Percentiles rank a stretch among this genome's conserved stretches.
Conservation (phyloP, 2,797 vertebrate species). For the Euthynnus affinis region DNA sequence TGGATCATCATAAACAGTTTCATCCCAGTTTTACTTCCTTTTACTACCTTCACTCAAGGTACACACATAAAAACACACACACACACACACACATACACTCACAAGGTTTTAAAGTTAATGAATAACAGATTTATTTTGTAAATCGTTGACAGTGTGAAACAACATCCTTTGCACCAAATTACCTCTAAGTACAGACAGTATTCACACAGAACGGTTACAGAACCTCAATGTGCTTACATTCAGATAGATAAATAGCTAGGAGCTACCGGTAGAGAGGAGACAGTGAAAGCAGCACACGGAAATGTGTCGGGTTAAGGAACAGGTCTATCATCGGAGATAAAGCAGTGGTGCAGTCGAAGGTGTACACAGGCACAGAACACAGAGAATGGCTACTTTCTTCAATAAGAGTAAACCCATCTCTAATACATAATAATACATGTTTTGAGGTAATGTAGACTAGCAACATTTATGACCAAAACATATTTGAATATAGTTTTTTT, state of each 20-base stretch:
- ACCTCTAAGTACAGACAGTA: conserved; percentile 76
- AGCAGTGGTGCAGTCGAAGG: conserved; percentile 55
- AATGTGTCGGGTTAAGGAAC: conserved; percentile 30
- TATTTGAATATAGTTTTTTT: conserved; percentile 47
- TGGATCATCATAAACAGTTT: background rate
- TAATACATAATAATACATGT: conserved; percentile 66
- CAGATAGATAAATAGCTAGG: conserved; percentile 69
- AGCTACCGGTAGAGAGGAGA: conserved; percentile 62
- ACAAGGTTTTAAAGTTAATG: background rate
- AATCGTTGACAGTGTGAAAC: conserved; percentile 78
- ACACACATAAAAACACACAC: background rate
- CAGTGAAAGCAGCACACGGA: conserved; percentile 43
- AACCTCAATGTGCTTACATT: conserved; percentile 72
- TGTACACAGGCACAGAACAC: conserved; percentile 76
- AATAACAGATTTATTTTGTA: conserved; percentile 80
- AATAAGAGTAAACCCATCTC: conserved; percentile 74
- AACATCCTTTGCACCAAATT: conserved; percentile 61
- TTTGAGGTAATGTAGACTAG: conserved; percentile 69
- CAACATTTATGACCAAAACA: conserved; percentile 67
- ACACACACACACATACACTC: background rate
- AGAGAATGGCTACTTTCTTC: conserved; percentile 70
- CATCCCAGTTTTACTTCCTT: background rate
- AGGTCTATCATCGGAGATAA: conserved; percentile 27
- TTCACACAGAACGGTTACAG: conserved; percentile 74
- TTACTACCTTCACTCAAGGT: fast-evolving